Base-by-base conservation (phyloP, 2,113 vertebrate genomes). In the Sceloporus tristichus region DNA sequence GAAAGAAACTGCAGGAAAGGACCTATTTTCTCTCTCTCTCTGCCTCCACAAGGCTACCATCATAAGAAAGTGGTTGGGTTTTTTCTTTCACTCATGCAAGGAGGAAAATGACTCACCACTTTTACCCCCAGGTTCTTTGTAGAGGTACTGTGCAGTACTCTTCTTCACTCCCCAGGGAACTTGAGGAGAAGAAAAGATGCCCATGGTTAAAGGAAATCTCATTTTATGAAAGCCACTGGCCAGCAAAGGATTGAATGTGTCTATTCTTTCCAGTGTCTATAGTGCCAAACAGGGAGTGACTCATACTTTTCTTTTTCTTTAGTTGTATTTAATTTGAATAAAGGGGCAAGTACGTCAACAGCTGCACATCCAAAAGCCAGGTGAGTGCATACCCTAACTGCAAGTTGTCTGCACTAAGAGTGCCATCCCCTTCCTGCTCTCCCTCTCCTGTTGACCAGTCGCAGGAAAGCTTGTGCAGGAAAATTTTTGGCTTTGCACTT, bases 271-370 rank as follows among this genome's bases (percentile, higher is more conserved):
- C 19, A 2, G 1, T 5, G 25, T n/a, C 25, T 10, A 21, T 10
- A 59, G 34, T 40, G n/a, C n/a, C 56, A 23, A 62, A 85, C n/a
- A 34, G 23, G 23, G 85, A 94, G 79, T 91, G 91, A 93, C 74
- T 40, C 92, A 85, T 91, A 87, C 40, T 94, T 93, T 34, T 94
- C 87, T 94, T 93, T 82, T 91, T 65, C 89, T 95, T 84, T 91
- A 99, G 98, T 99, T 89, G 94, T 97, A 14, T 99, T 99, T 94
- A 99, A 98, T 96, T 94, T 99, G 94, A 97, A 95, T 88, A 97
- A 97, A 96, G 97, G 97, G 83, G 94, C 97, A 19, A 96, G 97
- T 78, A 96, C 97, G 42, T 97, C 97, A 84, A 74, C 95, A 0
- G 92, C 97, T 40, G 93, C 97, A 1, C 96, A 98, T 23, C 97